Conservation (phyloP, 2,797 vertebrate species). For the Arrhamphus sclerolepis region DNA sequence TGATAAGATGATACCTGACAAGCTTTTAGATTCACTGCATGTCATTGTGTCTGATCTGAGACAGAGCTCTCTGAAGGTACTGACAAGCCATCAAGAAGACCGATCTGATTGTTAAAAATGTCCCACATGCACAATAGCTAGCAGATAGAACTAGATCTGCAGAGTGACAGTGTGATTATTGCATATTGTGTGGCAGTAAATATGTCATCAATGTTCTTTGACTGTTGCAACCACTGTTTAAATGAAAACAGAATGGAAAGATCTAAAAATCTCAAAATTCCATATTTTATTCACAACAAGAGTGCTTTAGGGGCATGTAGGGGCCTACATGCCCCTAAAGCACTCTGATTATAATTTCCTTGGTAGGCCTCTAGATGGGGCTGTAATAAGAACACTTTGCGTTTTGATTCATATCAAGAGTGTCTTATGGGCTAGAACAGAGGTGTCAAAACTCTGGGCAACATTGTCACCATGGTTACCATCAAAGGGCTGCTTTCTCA, state of each 20-base stretch:
- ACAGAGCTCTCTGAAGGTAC: conserved; percentile 4
- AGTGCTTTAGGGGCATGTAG: too few species aligned
- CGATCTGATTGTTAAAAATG: conserved; percentile 32
- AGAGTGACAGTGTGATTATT: not conserved
- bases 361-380: too few species aligned
- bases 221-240: not conserved
- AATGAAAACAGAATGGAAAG: not conserved
- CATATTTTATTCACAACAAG: too few species aligned
- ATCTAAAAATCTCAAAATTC: too few species aligned
- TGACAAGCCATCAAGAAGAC: conserved; percentile 26
- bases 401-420: too few species aligned
- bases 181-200: not conserved
- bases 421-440: too few species aligned
- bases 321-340: too few species aligned
- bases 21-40: conserved; percentile 6
- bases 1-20: not conserved
- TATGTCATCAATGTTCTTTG: not conserved
- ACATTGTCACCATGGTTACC: too few species aligned
- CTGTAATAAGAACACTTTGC: too few species aligned
- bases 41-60: conserved; percentile 9
- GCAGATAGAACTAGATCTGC: conserved; percentile 2
- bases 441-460: too few species aligned
- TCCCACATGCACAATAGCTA: conserved; percentile 2
- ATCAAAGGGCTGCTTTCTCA: too few species aligned
- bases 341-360: too few species aligned